phyloP scores from a whole-genome alignment of 2,888 invertebrate genomes.

The Lasioglossum morio region DNA sequence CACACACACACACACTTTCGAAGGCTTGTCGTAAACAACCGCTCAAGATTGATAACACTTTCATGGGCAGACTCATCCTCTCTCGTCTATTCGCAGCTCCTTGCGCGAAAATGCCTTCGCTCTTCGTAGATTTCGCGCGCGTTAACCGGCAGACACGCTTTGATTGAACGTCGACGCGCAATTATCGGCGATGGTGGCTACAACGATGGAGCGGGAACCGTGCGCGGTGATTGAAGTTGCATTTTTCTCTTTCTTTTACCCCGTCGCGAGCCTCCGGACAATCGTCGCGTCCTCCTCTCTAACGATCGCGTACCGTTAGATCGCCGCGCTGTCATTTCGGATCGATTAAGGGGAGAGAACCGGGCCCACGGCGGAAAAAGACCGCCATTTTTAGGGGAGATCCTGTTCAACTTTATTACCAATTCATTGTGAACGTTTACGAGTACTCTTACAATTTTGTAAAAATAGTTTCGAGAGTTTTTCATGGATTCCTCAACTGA shows the following conservation, averaged over 20 bases:
- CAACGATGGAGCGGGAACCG: neutral
- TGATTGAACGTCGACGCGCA: conserved; percentile 26
- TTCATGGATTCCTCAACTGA: too few relatives aligned
- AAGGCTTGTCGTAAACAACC: conserved; percentile 64
- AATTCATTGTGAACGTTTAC: neutral
- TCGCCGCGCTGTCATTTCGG: neutral
- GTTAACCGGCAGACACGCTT: neutral
- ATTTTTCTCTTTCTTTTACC: neutral
- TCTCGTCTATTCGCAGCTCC: conserved; percentile 21
- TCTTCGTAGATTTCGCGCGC: conserved; percentile 1
- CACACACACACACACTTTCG: too few relatives aligned
- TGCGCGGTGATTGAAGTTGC: neutral
- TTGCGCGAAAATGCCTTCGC: conserved; percentile 12
- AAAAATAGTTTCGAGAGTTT: too few relatives aligned
- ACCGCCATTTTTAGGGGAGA: neutral
- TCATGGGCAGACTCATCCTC: conserved; percentile 28
- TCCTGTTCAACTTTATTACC: neutral
- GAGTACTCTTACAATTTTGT: neutral
- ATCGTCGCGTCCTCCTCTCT: neutral
- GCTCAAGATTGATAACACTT: conserved; percentile 66
- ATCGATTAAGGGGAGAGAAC: conserved; percentile 6
- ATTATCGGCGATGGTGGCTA: conserved; percentile 15
- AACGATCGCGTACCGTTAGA: conserved; percentile 1
- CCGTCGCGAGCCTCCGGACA: conserved; percentile 3
- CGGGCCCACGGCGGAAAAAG: neutral